phyloP scores from a whole-genome alignment of 2,888 invertebrate genomes.

The Linnaemya vulpina region DNA sequence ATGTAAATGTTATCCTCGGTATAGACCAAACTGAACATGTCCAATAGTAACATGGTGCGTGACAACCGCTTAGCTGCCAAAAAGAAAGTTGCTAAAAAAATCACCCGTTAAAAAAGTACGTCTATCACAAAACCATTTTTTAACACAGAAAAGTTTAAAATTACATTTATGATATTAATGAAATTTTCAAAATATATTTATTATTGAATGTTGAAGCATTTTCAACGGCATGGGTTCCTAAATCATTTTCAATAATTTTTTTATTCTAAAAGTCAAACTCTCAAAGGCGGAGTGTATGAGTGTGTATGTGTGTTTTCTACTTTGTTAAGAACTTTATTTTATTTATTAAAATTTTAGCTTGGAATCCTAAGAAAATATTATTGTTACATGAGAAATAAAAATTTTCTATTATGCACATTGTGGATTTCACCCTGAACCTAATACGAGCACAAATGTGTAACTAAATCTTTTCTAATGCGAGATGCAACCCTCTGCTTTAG shows the following conservation, averaged over 20 bases:
- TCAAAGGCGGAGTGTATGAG: not conserved
- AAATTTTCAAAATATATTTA: not conserved
- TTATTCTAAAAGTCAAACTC: not conserved
- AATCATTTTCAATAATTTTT: conserved; percentile 7
- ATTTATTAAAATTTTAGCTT: conserved; percentile 9
- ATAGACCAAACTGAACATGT: too few species aligned
- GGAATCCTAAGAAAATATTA: conserved; percentile 37
- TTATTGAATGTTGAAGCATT: not conserved
- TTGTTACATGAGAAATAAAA: conserved; percentile 25
- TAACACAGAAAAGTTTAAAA: not conserved
- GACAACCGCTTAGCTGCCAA: too few species aligned
- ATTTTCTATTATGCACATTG: conserved; percentile 60
- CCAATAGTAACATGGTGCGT: too few species aligned
- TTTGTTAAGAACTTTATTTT: not conserved
- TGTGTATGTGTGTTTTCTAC: not conserved
- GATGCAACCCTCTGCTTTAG: conserved; percentile 24
- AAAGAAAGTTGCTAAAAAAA: too few species aligned
- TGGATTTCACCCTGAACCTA: conserved; percentile 68
- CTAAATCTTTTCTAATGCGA: conserved; percentile 64
- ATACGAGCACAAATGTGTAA: conserved; percentile 66
- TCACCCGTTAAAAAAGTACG: not conserved
- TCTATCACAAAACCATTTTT: not conserved
- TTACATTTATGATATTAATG: not conserved
- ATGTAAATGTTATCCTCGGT: too few species aligned
- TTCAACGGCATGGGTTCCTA: not conserved